phyloP scores from a whole-genome alignment of 2,113 vertebrate genomes.

The Oxyruncus cristatus region DNA sequence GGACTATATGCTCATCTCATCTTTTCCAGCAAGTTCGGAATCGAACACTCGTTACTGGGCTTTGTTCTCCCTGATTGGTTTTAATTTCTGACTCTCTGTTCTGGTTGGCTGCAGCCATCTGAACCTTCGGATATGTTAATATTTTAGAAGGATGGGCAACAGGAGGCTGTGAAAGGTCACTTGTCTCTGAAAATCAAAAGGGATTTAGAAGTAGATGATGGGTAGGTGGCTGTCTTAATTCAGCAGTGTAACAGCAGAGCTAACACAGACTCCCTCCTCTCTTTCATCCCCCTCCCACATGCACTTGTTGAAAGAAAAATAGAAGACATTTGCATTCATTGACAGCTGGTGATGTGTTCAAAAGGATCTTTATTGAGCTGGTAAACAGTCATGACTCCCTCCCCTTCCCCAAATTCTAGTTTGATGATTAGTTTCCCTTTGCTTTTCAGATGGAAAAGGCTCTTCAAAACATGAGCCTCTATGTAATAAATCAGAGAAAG shows the following conservation, averaged over 20 bases:
- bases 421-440: background rate
- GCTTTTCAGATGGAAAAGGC: background rate
- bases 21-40: background rate
- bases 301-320: background rate
- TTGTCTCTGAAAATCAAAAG: background rate
- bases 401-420: background rate
- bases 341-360: background rate
- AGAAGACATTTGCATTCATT: background rate
- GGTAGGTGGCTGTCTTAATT: conserved; percentile 25
- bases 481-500: background rate
- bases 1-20: background rate
- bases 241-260: background rate
- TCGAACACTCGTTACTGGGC: accelerated
- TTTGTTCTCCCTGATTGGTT: conserved; percentile 25
- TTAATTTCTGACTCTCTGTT: background rate
- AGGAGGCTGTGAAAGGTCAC: background rate
- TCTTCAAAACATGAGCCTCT: background rate
- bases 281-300: background rate
- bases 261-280: background rate
- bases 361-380: background rate
- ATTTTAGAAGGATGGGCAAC: conserved; percentile 10
- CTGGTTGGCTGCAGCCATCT: background rate
- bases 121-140: conserved; percentile 5
- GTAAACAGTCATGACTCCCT: background rate
- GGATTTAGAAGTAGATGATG: background rate